phyloP scores from a whole-genome alignment of 2,797 vertebrate species.

The Hybognathus amarus region DNA sequence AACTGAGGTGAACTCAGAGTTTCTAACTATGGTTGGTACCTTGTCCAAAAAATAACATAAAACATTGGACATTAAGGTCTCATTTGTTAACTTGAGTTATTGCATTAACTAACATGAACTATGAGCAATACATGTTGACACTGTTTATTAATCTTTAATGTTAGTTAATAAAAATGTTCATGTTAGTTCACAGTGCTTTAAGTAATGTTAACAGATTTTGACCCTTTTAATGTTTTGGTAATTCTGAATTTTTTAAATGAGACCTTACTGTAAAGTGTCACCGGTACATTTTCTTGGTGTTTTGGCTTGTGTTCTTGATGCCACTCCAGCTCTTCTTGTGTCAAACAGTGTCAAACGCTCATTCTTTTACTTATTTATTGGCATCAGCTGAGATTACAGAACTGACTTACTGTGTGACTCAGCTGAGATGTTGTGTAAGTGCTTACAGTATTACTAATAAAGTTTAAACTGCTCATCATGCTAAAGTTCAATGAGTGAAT shows the following conservation, averaged over 20 bases:
- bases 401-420: neutral
- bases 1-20: neutral
- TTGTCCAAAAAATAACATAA: too few relatives aligned
- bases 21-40: neutral
- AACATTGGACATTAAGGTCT: neutral
- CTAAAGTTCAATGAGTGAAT: neutral
- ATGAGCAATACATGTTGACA: neutral
- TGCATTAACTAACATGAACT: neutral
- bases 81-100: neutral
- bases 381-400: slow-evolving; percentile 6
- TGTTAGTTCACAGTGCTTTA: neutral
- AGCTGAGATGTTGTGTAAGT: slow-evolving; percentile 31
- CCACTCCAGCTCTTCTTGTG: neutral
- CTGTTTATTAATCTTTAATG: neutral
- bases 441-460: slow-evolving; percentile 18
- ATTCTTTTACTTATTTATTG: slow-evolving; percentile 21
- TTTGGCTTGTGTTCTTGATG: neutral
- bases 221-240: too few relatives aligned
- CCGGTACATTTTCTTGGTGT: neutral
- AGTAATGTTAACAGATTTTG: neutral
- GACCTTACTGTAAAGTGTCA: neutral
- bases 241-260: neutral
- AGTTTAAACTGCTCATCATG: neutral
- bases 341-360: neutral
- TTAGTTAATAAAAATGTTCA: neutral